Evolutionary conservation across 2,888 invertebrate species (phyloP), one percentile per base, ranked within the genome.

Genomic region (Sycophila texana): DNA sequence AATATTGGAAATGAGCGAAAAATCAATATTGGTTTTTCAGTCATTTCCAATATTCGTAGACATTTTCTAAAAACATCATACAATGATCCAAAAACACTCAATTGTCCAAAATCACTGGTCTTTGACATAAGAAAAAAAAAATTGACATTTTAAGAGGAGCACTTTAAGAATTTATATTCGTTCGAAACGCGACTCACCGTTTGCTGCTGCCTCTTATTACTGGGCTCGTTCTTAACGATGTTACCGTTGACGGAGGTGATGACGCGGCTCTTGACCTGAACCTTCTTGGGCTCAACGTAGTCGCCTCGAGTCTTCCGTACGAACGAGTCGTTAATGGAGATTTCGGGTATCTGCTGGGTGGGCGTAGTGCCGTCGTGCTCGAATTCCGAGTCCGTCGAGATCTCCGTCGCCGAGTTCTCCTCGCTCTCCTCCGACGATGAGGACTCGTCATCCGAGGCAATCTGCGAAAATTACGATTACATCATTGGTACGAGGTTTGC

Each of bases 351-450:
- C 49, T 91, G 92, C 73, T 94, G 93, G 0, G 94, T 94, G 26
- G 95, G 95, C 0, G 93, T 93, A 60, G 92, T 90, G 74, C 95
- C 95, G 87, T 97, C 96, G 82, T 96, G 95, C 83, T 96, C 97
- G 88, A 97, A n/a, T 39, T 47, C 63, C 39, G 39, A 97, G 91
- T 97, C 97, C 0, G 97, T 97, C 67, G 97, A 97, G 85, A 97
- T 97, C 92, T 97, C 97, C 0, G 97, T 97, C 2, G 96, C 97
- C 10, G 96, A 97, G 86, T 97, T 97, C 83, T 95, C 94, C 84
- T 94, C 94, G 83, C 94, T 94, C 82, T 92, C 92, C 93, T 84
- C 95, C 94, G 83, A 94, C 94, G 83, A 91, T 91, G 5, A 39
- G 39, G 39, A 82, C 63, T 82, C 82, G 13, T 83, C 83, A 85